Evolutionary conservation across 2,888 invertebrate species (phyloP).

Genomic region (Dryobotodes eremita): DNA sequence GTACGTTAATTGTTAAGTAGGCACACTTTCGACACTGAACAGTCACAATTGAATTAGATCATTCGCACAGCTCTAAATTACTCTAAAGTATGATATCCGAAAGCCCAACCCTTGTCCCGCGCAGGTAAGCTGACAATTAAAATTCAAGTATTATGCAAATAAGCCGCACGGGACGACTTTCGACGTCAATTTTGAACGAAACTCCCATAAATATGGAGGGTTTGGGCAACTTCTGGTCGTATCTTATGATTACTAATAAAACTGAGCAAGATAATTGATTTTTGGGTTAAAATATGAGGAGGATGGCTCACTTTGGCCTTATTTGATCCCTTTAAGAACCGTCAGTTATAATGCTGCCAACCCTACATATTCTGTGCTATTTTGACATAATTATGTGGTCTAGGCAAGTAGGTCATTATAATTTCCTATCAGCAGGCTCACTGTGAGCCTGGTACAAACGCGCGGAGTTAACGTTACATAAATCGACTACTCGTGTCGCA

Average conservation of each 20-base stretch:
- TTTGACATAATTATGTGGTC: neutral
- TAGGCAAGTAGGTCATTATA: neutral
- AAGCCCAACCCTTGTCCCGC: slow-evolving; percentile 20
- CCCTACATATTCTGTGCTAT: too few species aligned
- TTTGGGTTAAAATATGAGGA: slow-evolving; percentile 40
- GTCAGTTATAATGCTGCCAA: neutral
- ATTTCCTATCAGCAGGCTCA: neutral
- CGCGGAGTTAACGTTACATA: neutral
- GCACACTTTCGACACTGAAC: neutral
- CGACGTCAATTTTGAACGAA: slow-evolving; percentile 56
- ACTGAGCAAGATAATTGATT: slow-evolving; percentile 49
- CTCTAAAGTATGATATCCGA: slow-evolving; percentile 14
- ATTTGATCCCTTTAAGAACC: neutral
- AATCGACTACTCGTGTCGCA: neutral
- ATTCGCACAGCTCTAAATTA: slow-evolving; percentile 25
- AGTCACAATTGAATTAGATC: slow-evolving; percentile 22
- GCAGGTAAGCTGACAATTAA: slow-evolving; percentile 59
- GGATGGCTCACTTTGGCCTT: slow-evolving; percentile 8
- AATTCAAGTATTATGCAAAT: slow-evolving; percentile 67
- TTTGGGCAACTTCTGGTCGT: slow-evolving; percentile 42
- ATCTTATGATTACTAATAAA: slow-evolving; percentile 58
- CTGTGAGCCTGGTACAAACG: neutral
- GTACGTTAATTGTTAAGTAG: neutral
- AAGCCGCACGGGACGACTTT: slow-evolving; percentile 43
- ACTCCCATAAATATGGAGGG: slow-evolving; percentile 57